Evolutionary conservation across 2,888 invertebrate species (phyloP), one percentile per base, ranked within the genome.

Genomic region (Acrobasis suavella): DNA sequence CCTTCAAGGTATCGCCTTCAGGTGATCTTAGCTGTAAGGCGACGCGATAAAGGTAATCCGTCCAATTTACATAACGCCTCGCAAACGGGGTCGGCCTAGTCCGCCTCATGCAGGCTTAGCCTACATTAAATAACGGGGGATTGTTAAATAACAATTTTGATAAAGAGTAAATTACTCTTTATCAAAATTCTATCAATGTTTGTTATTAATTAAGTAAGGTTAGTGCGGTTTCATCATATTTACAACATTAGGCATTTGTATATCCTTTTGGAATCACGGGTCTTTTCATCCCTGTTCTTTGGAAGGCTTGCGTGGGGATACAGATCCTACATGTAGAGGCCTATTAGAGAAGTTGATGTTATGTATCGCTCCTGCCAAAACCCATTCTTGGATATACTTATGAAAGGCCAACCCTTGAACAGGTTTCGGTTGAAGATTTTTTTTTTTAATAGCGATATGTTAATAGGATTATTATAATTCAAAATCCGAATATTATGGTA

Each of bases 61-160:
- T 62, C 70, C 78, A 82, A 83, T 86, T 85, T 83, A 77, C 81
- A 84, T 85, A 81, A 76, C 75, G 74, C 74, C 70, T 73, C 64
- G 22, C 60, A 56, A 42, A 16, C 52, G 14, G 51, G 51, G 60
- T n/a, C 39, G 60, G 51, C 51, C 12, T 16, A 51, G 39, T 52
- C 39, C 60, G 14, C 32, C 15, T 46, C 46, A 14, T 46, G n/a
- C 14, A 17, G 56, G 55, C 10, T 55, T 55, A 55, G 15, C 15
- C 55, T 16, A 39, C 55, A 52, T 32, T 52, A 52, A 8, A 52
- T 52, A 52, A 37, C 52, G n/a, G 52, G 52, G 52, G 52, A 52
- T 52, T 32, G 52, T 52, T 52, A 42, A n/a, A n/a, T n/a, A n/a
- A n/a, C n/a, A n/a, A n/a, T n/a, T n/a, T n/a, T n/a, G n/a, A n/a